phyloP scores from a whole-genome alignment of 2,888 invertebrate genomes.

The Yponomeuta evonymella region DNA sequence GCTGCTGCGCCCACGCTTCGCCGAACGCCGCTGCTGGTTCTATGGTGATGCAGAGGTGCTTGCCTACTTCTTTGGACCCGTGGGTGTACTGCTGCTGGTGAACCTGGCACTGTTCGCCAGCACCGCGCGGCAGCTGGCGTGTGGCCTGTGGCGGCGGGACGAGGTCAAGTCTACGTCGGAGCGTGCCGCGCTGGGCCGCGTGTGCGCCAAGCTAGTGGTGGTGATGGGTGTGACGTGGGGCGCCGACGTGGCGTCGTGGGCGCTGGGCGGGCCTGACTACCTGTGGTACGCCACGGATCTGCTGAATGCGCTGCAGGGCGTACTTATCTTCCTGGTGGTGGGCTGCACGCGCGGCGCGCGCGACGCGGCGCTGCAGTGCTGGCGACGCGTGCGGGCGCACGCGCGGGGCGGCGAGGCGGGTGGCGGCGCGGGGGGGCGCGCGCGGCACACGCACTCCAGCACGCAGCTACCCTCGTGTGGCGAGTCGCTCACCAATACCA shows the following conservation, averaged over 20 bases:
- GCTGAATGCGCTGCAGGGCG: slow-evolving; percentile 90
- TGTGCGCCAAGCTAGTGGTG: slow-evolving; percentile 90
- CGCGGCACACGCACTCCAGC: slow-evolving; percentile 80
- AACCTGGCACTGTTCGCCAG: slow-evolving; percentile 87
- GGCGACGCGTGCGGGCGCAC: slow-evolving; percentile 69
- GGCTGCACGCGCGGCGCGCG: slow-evolving; percentile 90
- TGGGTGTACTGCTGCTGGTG: slow-evolving; percentile 85
- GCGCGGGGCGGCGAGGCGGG: slow-evolving; percentile 24
- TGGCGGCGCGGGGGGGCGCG: slow-evolving; percentile 40
- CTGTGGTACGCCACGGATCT: slow-evolving; percentile 90
- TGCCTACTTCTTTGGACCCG: slow-evolving; percentile 90
- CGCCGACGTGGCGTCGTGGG: slow-evolving; percentile 89
- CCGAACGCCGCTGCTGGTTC: slow-evolving; percentile 88
- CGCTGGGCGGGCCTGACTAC: slow-evolving; percentile 86
- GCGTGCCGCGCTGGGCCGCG: slow-evolving; percentile 86
- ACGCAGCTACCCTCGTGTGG: slow-evolving; percentile 89
- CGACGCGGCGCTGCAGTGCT: slow-evolving; percentile 54
- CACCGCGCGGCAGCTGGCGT: slow-evolving; percentile 89
- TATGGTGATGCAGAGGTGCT: slow-evolving; percentile 88
- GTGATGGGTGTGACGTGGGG: slow-evolving; percentile 76
- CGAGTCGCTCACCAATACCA: slow-evolving; percentile 83
- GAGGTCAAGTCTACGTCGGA: slow-evolving; percentile 87
- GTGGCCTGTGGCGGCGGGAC: slow-evolving; percentile 91
- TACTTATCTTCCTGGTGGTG: slow-evolving; percentile 91
- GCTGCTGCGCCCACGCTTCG: slow-evolving; percentile 86